Evolutionary conservation across 1,140 invertebrate genomes (phyloP), one percentile per base, ranked within the genome.

Genomic region (Drosophila burlai): DNA sequence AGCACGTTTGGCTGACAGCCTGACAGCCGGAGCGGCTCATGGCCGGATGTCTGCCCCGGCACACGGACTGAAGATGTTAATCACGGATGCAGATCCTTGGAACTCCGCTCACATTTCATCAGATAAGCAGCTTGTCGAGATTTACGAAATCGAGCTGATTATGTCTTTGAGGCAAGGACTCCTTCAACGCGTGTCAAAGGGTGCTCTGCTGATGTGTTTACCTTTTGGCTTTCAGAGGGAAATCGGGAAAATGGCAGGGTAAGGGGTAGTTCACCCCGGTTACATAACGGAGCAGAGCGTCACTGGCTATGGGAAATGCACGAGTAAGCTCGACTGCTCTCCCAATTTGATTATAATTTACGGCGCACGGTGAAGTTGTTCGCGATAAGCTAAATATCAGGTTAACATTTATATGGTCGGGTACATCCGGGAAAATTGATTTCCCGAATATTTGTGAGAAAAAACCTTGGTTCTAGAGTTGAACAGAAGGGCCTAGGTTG

Each of bases 131-230:
- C 86, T 90, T 90, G 86, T 90, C 85, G 86, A 90, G 85, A 90
- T 91, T 91, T 91, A 90, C 86, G 85, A 85, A 90, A 90, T 85
- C 86, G 85, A 90, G 86, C 82, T 90, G 82, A 89, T 89, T 90
- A 90, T 80, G 85, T 83, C 81, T 69, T 79, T 75, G 73, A 73
- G 59, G 54, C 66, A 55, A 46, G 42, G 55, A n/a, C 54, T 60
- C 29, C 62, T 31, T 29, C 46, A 24, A 46, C 81, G 82, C 68
- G 79, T 74, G 85, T 84, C 71, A 90, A 89, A 84, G 85, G 85
- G 85, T 89, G 79, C 40, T 40, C 62, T 59, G 66, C 54, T 47
- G 36, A 59, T 76, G 83, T 89, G 85, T 89, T 90, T 89, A 89
- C 85, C 85, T 84, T 82, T 89, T 82, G 85, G 81, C 61, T 89